Conservation (phyloP, 2,797 vertebrate genomes). For the Clarias pachynema region DNA sequence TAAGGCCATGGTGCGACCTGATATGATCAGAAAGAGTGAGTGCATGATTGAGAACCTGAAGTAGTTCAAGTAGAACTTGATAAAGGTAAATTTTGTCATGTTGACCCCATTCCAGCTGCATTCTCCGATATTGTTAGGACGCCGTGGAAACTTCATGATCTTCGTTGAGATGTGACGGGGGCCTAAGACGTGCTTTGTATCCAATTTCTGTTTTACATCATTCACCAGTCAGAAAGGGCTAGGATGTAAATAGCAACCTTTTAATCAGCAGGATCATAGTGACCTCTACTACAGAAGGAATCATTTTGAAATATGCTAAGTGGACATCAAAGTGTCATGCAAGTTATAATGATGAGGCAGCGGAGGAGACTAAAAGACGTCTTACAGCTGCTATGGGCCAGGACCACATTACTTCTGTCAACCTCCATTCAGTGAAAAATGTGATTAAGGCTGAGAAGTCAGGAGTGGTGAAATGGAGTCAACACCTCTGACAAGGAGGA, state of each 20-base stretch:
- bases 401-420: neutral
- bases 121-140: no score
- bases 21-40: no score
- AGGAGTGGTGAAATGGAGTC: neutral
- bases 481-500: neutral
- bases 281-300: neutral
- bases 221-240: neutral
- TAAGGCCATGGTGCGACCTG: no score
- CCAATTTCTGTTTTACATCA: neutral
- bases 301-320: neutral
- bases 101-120: no score
- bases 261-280: neutral
- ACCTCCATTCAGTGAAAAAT: conserved; percentile 2
- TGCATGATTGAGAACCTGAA: no score
- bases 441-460: neutral
- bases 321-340: neutral
- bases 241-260: neutral
- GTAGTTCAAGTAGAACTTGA: no score
- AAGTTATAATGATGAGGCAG: neutral
- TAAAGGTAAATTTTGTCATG: no score
- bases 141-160: no score
- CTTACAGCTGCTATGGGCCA: neutral
- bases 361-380: neutral
- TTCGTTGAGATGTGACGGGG: no score
- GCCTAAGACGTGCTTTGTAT: neutral